Base-by-base conservation (phyloP, 2,888 invertebrate species). In the Periphyllus acericola region DNA sequence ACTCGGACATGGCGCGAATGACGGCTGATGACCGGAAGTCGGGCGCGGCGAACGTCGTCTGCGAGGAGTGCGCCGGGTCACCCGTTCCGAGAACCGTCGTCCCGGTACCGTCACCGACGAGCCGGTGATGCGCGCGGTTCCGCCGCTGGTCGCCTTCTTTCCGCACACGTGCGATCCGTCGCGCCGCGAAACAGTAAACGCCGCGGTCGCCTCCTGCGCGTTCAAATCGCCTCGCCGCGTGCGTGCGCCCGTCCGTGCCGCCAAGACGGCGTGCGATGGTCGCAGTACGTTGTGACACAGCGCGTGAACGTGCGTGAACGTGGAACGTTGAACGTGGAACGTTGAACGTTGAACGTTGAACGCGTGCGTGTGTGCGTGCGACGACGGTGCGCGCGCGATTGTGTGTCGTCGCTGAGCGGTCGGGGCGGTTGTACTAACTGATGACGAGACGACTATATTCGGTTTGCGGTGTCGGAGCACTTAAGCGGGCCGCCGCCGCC, bases 1-100 rank as follows among this genome's bases (percentile, higher is more conserved):
- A 90, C 68, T 90, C 90, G 86, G 89, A 89, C 90, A 90, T 90
- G 68, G 19, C n/a, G 40, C 32, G 21, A 55, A n/a, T 60, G 68
- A 68, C 29, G 68, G 8, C n/a, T 29, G 6, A 68, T 11, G 68
- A n/a, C 6, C 6, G 79, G 60, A 34, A 5, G 74, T 76, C n/a
- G 55, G 72, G 36, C 80, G 86, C 80, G 79, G 72, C 66, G 36
- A 11, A 4, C 1, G 14, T 9, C 52, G 52, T 52, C 52, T 11
- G 52, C 14, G 52, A 9, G 5, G 5, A 1, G 14, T 11, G 52
- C 1, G 14, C 52, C 1, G 60, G 86, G 36, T 36, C 72, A 74
- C 85, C 46, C 71, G 79, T 80, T 79, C 80, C 72, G 6, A 11
- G 5, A 5, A 21, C 19, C 29, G 29, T 34, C 86, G 86, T 79